phyloP scores from a whole-genome alignment of 1,140 invertebrate genomes.

The Dendrolimus kikuchii region DNA sequence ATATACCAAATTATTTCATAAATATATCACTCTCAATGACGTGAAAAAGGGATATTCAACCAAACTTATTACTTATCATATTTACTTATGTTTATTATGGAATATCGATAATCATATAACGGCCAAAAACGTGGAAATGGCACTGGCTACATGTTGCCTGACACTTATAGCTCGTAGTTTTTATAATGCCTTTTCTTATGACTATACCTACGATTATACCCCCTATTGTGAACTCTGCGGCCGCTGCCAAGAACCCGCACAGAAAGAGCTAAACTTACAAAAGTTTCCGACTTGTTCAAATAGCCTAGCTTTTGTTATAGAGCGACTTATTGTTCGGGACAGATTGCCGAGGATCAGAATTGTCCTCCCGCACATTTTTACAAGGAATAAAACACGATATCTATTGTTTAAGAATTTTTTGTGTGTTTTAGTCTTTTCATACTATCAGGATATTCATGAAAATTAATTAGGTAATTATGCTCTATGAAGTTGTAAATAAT shows the following conservation, averaged over 20 bases:
- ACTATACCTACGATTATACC: slow-evolving; percentile 62
- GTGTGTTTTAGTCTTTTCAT: too few relatives aligned
- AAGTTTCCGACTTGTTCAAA: slow-evolving; percentile 70
- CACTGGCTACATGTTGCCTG: slow-evolving; percentile 50
- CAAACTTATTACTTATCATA: too few relatives aligned
- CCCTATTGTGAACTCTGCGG: slow-evolving; percentile 51
- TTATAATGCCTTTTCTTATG: slow-evolving; percentile 59
- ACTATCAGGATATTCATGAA: too few relatives aligned
- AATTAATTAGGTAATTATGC: too few relatives aligned
- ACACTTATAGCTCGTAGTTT: slow-evolving; percentile 59
- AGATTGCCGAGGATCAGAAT: slow-evolving; percentile 62
- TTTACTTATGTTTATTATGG: too few relatives aligned
- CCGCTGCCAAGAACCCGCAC: slow-evolving; percentile 51
- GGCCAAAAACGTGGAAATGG: slow-evolving; percentile 33
- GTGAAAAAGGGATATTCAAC: too few relatives aligned
- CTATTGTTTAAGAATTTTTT: slow-evolving; percentile 1
- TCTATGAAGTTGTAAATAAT: too few relatives aligned
- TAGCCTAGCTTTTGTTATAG: slow-evolving; percentile 66
- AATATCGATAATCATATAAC: too few relatives aligned
- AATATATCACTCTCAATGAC: too few relatives aligned
- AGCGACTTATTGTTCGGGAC: slow-evolving; percentile 69
- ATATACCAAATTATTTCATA: too few relatives aligned
- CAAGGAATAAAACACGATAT: slow-evolving; percentile 24
- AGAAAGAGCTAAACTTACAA: slow-evolving; percentile 68
- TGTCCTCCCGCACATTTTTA: slow-evolving; percentile 31